Conservation (phyloP, 2,797 vertebrate genomes). For the Pelodytes ibericus region DNA sequence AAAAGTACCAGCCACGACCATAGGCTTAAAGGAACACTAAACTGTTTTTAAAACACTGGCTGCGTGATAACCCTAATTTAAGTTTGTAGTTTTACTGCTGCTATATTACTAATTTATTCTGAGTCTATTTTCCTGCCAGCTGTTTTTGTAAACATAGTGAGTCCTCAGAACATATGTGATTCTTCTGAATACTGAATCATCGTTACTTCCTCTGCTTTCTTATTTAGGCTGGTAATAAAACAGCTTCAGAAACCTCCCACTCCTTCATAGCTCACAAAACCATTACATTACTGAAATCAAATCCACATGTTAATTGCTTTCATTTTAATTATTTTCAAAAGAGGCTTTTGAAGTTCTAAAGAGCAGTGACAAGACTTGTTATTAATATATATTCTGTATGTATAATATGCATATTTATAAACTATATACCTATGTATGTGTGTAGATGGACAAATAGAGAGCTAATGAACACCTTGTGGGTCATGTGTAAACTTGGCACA, state of each 20-base stretch:
- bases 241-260: background rate
- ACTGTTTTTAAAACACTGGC: too few relatives aligned
- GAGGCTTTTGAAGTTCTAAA: constrained; percentile 28
- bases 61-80: too few relatives aligned
- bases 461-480: too few relatives aligned
- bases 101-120: background rate
- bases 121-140: background rate
- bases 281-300: constrained; percentile 19
- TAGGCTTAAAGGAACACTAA: too few relatives aligned
- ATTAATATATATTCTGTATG: constrained; percentile 14
- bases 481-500: too few relatives aligned
- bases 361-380: constrained; percentile 14
- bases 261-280: background rate
- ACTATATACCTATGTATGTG: background rate
- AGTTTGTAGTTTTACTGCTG: too few relatives aligned
- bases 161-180: background rate
- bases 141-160: background rate
- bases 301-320: constrained; percentile 37
- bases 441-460: too few relatives aligned
- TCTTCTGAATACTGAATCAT: background rate
- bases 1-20: too few relatives aligned
- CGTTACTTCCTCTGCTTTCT: background rate
- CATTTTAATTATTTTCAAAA: constrained; percentile 38
- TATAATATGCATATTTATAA: background rate
- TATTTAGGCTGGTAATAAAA: background rate